phyloP scores from a whole-genome alignment of 1,140 invertebrate species.

The Atta texana region DNA sequence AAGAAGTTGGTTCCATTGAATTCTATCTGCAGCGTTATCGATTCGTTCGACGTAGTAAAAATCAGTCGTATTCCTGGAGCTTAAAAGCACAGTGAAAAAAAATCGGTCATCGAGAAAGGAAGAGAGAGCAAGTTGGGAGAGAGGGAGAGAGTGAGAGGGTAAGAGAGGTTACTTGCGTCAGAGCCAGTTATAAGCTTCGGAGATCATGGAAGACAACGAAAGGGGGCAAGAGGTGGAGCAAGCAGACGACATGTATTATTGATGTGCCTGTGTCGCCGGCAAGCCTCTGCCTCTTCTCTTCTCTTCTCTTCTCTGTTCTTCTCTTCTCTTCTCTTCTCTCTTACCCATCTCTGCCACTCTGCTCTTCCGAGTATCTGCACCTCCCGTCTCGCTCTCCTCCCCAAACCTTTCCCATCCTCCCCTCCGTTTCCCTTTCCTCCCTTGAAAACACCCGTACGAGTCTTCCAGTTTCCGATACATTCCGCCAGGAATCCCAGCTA shows the following conservation, averaged over 20 bases:
- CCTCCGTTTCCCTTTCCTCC: slow-evolving; percentile 8
- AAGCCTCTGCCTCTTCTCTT: slow-evolving; percentile 55
- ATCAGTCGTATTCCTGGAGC: neutral
- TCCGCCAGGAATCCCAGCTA: slow-evolving; percentile 72
- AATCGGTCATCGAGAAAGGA: slow-evolving; percentile 48
- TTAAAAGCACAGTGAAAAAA: slow-evolving; percentile 27
- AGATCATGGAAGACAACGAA: slow-evolving; percentile 61
- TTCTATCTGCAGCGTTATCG: slow-evolving; percentile 20
- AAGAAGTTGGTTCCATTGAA: neutral
- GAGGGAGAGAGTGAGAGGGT: slow-evolving; percentile 63
- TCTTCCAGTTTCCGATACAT: slow-evolving; percentile 78
- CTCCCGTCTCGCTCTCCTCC: slow-evolving; percentile 29
- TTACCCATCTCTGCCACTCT: slow-evolving; percentile 38
- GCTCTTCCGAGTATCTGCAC: slow-evolving; percentile 58
- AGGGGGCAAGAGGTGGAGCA: slow-evolving; percentile 40
- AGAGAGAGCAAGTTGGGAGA: slow-evolving; percentile 41
- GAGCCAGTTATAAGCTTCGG: slow-evolving; percentile 70
- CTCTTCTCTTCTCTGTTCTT: slow-evolving; percentile 57
- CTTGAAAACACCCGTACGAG: slow-evolving; percentile 60
- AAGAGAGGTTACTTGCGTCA: slow-evolving; percentile 79
- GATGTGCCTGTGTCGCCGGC: slow-evolving; percentile 77
- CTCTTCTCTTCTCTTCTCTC: slow-evolving; percentile 44
- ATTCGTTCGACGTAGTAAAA: slow-evolving; percentile 38
- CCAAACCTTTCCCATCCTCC: neutral
- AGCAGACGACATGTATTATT: slow-evolving; percentile 80